Evolutionary conservation across 37 sponge, comb jelly and placozoan species (phyloP).

Genomic region (Aplysina aerophoba): DNA sequence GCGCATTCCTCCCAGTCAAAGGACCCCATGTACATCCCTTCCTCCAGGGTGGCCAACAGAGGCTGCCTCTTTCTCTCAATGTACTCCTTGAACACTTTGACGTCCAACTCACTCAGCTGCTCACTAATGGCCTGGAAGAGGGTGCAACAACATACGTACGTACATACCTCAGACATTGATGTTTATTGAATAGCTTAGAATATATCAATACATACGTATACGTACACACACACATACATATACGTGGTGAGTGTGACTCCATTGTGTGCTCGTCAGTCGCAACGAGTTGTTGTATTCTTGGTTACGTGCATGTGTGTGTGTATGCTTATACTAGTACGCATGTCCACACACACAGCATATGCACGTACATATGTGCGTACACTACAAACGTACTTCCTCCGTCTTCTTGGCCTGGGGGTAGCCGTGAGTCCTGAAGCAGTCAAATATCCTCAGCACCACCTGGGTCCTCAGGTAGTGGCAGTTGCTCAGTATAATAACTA

Average conservation of each 20-base stretch:
- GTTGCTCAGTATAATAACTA: constrained; percentile 88
- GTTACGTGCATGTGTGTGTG: neutral
- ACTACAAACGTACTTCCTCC: constrained; percentile 25
- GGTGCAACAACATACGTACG: neutral
- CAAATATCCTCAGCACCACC: constrained; percentile 74
- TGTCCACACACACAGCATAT: too few relatives aligned
- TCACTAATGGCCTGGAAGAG: constrained; percentile 43
- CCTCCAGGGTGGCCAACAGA: constrained; percentile 53
- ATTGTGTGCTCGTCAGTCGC: neutral
- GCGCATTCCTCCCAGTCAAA: constrained; percentile 81
- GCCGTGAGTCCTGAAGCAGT: constrained; percentile 78
- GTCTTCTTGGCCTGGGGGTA: constrained; percentile 62
- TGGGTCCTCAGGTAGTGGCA: constrained; percentile 61
- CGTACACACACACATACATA: neutral
- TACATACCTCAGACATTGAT: too few relatives aligned
- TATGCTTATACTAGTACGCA: neutral
- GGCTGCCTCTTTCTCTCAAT: constrained; percentile 63
- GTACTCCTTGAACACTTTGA: constrained; percentile 71
- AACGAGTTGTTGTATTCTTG: neutral
- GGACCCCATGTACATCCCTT: constrained; percentile 60
- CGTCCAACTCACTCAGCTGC: constrained; percentile 61
- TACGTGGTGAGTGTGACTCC: neutral
- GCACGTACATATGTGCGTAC: neutral
- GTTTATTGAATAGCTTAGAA: too few relatives aligned
- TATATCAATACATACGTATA: too few relatives aligned